Evolutionary conservation across 2,113 vertebrate genomes (phyloP).

Genomic region (Panthera uncia): DNA sequence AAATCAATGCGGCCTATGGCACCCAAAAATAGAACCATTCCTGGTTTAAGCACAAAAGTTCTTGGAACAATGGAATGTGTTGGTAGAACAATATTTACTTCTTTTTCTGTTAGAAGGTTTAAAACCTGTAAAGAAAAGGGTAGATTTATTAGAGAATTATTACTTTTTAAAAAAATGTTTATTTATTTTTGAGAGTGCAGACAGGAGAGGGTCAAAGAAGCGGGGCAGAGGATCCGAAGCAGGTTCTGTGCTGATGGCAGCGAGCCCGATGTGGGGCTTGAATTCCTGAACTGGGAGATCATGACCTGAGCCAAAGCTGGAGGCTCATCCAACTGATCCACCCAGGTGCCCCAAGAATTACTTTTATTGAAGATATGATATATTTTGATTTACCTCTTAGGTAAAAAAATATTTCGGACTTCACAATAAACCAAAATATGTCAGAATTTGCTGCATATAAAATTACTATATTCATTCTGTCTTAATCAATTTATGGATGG

Average conservation of each 20-base stretch:
- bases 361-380: slow-evolving; percentile 20
- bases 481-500: neutral
- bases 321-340: no score
- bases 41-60: slow-evolving; percentile 92
- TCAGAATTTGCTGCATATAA: neutral
- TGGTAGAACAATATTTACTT: slow-evolving; percentile 92
- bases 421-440: neutral
- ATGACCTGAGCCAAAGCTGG: no score
- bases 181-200: no score
- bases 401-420: slow-evolving; percentile 10
- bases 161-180: no score
- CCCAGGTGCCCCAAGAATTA: neutral
- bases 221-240: no score
- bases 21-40: slow-evolving; percentile 91
- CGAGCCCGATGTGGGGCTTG: no score
- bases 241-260: no score
- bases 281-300: no score
- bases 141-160: neutral
- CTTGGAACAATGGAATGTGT: slow-evolving; percentile 89
- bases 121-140: slow-evolving; percentile 88
- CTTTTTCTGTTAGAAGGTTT: slow-evolving; percentile 90
- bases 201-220: no score
- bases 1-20: slow-evolving; percentile 93
- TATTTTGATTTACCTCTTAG: neutral
- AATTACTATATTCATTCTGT: neutral